Conservation (phyloP, 2,113 vertebrate genomes). For the Mastomys coucha region DNA sequence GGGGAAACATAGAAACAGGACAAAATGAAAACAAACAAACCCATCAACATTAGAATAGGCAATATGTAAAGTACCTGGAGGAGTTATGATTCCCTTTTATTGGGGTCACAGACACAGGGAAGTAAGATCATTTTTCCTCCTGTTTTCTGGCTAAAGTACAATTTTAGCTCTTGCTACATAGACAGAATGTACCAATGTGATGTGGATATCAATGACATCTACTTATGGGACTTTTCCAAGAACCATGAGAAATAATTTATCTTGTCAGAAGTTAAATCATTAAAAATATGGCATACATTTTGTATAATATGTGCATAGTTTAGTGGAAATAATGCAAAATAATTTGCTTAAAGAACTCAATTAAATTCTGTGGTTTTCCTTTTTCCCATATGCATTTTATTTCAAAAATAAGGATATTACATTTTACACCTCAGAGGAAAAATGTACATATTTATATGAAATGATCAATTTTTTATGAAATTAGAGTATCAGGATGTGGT, state of each 20-base stretch:
- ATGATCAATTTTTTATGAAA: neutral
- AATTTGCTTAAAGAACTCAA: neutral
- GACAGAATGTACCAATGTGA: neutral
- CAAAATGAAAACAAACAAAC: too few species aligned
- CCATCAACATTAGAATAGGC: neutral
- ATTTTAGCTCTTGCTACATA: neutral
- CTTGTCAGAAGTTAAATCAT: conserved; percentile 10
- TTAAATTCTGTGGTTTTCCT: neutral
- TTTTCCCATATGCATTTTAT: neutral
- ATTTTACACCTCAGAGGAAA: neutral
- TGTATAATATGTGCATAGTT: neutral
- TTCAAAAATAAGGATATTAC: neutral
- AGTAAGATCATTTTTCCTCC: neutral
- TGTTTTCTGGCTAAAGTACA: neutral
- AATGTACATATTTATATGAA: neutral
- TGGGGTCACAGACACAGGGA: neutral
- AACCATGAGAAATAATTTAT: neutral
- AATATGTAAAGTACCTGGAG: neutral
- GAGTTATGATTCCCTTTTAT: neutral
- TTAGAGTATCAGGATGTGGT: neutral
- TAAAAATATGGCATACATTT: neutral
- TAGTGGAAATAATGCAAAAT: neutral
- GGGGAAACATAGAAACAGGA: neutral
- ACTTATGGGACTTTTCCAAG: neutral
- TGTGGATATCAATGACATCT: neutral